Conservation (phyloP, 2,888 invertebrate genomes). For the Diadegma fenestrale region DNA sequence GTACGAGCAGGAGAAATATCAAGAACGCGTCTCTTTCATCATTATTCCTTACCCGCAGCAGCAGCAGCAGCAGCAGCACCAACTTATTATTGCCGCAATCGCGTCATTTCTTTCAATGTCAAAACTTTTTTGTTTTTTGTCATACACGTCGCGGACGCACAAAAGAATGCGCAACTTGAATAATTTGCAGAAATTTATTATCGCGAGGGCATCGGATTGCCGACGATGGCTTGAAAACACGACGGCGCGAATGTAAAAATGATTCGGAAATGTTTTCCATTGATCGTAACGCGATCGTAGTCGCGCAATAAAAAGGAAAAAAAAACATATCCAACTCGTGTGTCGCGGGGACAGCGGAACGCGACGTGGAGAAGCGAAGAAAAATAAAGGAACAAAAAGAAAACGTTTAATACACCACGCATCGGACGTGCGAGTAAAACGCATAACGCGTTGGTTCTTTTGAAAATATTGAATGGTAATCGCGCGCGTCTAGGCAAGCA, state of each 20-base stretch:
- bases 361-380: too few species aligned
- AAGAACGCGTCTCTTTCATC: conserved; percentile 18
- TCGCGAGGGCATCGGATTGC: too few species aligned
- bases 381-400: background rate
- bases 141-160: background rate
- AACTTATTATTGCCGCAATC: background rate
- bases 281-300: conserved; percentile 6
- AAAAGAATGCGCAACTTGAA: too few species aligned
- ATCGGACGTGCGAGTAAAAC: too few species aligned
- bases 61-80: too few species aligned
- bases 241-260: background rate
- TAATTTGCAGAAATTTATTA: too few species aligned
- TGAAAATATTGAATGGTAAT: conserved; percentile 1
- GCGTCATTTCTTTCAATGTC: background rate
- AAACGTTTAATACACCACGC: conserved; percentile 13
- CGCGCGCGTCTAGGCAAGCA: too few species aligned
- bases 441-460: conserved; percentile 1
- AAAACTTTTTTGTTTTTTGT: background rate
- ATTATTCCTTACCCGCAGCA: background rate
- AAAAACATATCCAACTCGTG: background rate
- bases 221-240: too few species aligned
- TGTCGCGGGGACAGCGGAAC: too few species aligned
- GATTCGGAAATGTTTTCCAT: conserved; percentile 21
- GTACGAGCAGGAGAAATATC: conserved; percentile 20
- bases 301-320: background rate